phyloP scores from a whole-genome alignment of 2,113 vertebrate species.

The Sinocyclocheilus anophthalmus region DNA sequence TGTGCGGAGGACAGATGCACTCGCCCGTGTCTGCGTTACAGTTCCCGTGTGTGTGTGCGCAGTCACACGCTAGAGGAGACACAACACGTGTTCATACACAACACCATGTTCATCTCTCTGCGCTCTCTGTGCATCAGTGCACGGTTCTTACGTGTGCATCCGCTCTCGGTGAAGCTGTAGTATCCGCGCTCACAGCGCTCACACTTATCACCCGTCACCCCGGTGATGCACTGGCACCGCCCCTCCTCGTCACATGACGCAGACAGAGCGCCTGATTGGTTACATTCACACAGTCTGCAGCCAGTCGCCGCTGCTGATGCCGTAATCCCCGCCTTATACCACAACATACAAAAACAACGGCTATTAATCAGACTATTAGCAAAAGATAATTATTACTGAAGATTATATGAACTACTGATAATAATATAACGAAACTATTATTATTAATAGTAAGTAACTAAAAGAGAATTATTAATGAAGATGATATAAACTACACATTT shows the following conservation, averaged over 20 bases:
- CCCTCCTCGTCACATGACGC: conserved; percentile 79
- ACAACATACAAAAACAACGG: background rate
- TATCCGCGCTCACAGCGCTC: conserved; percentile 83
- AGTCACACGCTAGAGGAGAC: conserved; percentile 81
- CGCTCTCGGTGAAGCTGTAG: conserved; percentile 73
- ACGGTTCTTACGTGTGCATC: conserved; percentile 82
- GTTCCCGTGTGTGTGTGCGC: conserved; percentile 85
- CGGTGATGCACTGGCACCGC: conserved; percentile 80
- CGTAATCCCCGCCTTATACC: conserved; percentile 80
- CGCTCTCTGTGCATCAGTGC: too few species aligned
- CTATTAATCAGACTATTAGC: too few species aligned
- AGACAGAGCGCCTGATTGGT: conserved; percentile 74
- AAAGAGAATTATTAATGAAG: too few species aligned
- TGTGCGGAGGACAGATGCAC: conserved; percentile 88
- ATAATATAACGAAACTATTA: too few species aligned
- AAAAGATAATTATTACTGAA: too few species aligned
- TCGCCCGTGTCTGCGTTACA: conserved; percentile 81
- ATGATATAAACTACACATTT: too few species aligned
- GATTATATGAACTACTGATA: too few species aligned
- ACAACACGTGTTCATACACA: too few species aligned
- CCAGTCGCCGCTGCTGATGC: conserved; percentile 75
- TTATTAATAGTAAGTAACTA: too few species aligned
- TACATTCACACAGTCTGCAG: conserved; percentile 85
- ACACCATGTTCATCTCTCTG: too few species aligned
- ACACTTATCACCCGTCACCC: conserved; percentile 84